A percentile compares a stretch with the other conserved stretches of the same genome.
phyloP scores from a whole-genome alignment of 2,113 vertebrate genomes.

The Collichthys lucidus region DNA sequence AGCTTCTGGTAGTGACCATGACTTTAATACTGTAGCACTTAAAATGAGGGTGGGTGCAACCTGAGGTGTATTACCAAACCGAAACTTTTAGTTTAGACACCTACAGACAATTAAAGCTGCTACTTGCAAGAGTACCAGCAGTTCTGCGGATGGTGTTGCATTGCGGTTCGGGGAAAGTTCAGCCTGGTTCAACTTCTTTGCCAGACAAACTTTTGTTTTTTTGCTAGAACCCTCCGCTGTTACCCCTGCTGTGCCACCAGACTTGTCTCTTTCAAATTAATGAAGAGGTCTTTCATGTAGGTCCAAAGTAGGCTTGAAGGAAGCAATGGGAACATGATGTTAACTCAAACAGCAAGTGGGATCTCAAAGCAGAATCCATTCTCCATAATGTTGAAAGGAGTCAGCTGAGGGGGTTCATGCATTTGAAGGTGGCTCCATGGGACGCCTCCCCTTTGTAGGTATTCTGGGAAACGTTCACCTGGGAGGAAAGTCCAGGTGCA shows the following conservation, averaged over 20 bases:
- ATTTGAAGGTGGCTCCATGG: slow-evolving; percentile 11
- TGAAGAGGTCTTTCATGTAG: background rate
- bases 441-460: background rate
- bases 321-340: background rate
- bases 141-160: background rate
- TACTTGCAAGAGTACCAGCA: too few relatives aligned
- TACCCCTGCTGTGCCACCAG: background rate
- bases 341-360: background rate
- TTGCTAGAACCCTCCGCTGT: background rate
- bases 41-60: background rate
- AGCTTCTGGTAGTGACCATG: background rate
- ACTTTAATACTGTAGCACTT: background rate
- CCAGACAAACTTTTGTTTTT: background rate
- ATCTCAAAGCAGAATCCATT: background rate
- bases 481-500: slow-evolving; percentile 13
- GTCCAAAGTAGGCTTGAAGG: background rate
- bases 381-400: background rate
- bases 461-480: slow-evolving; percentile 25
- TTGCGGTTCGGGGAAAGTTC: background rate
- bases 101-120: too few relatives aligned
- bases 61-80: too few relatives aligned
- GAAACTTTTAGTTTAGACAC: too few relatives aligned
- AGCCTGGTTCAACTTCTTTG: background rate
- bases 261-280: background rate
- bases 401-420: background rate